Conservation (phyloP, 2,888 invertebrate genomes). For the Cosmopolites sordidus region DNA sequence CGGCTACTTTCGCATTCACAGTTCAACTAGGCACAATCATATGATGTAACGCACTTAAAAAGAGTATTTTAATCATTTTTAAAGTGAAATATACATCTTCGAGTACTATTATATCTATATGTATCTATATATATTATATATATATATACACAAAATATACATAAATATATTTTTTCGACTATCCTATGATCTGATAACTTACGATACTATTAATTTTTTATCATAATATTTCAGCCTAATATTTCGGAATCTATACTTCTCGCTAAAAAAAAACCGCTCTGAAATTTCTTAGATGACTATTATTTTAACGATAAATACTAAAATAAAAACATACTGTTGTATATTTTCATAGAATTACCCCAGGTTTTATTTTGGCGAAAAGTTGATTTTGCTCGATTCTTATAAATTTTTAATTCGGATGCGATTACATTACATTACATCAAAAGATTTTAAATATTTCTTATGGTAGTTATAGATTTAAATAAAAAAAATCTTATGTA, state of each 20-base stretch:
- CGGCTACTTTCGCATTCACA: constrained; percentile 22
- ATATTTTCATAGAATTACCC: too few relatives aligned
- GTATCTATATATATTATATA: constrained; percentile 17
- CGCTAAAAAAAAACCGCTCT: too few relatives aligned
- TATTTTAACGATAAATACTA: too few relatives aligned
- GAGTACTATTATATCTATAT: constrained; percentile 20
- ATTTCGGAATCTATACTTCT: background rate
- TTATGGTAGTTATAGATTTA: constrained; percentile 37
- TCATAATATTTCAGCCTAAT: background rate
- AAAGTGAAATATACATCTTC: constrained; percentile 15
- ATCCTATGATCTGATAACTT: constrained; percentile 10
- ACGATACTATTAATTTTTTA: background rate
- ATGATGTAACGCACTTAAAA: constrained; percentile 22
- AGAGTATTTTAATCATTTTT: constrained; percentile 6
- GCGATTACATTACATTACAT: constrained; percentile 10
- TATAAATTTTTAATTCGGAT: constrained; percentile 18
- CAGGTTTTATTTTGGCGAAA: background rate
- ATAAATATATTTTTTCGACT: constrained; percentile 49
- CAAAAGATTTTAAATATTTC: constrained; percentile 24
- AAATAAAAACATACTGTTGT: too few relatives aligned
- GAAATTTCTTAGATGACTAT: too few relatives aligned
- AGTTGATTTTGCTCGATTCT: too few relatives aligned
- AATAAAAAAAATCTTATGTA: constrained; percentile 37
- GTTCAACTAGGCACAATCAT: constrained; percentile 39
- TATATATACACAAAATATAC: constrained; percentile 30